Percentiles rank a stretch among this genome's conserved stretches.
phyloP scores from a whole-genome alignment of 2,797 vertebrate species.

The Pipistrellus nathusii region DNA sequence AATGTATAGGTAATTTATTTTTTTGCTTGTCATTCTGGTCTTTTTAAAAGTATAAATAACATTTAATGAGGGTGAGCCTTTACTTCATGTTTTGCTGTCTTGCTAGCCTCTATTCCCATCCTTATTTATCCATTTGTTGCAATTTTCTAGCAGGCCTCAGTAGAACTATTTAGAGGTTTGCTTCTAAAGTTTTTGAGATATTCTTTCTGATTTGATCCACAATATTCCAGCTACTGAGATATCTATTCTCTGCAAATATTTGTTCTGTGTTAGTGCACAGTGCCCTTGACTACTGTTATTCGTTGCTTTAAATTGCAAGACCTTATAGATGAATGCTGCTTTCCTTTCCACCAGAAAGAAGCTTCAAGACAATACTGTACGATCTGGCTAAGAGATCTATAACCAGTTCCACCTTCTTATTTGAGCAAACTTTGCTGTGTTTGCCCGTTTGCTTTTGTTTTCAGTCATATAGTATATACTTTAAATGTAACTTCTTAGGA shows the following conservation, averaged over 20 bases:
- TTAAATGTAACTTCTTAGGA: neutral
- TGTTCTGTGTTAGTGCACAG: neutral
- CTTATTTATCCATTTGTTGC: neutral
- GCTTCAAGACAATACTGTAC: neutral
- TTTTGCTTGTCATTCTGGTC: neutral
- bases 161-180: constrained; percentile 1
- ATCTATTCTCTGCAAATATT: neutral
- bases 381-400: neutral
- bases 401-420: neutral
- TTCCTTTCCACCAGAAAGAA: neutral
- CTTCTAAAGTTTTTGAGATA: neutral
- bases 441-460: constrained; percentile 33
- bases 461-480: neutral
- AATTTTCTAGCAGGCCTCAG: neutral
- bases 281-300: neutral
- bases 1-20: neutral
- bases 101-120: neutral
- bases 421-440: neutral
- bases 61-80: neutral
- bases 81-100: neutral
- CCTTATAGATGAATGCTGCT: neutral
- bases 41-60: neutral
- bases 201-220: neutral
- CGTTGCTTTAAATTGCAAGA: neutral
- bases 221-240: neutral